Evolutionary conservation across 2,888 invertebrate species (phyloP), one percentile per base, ranked within the genome.

Genomic region (Aphodius granarius): DNA sequence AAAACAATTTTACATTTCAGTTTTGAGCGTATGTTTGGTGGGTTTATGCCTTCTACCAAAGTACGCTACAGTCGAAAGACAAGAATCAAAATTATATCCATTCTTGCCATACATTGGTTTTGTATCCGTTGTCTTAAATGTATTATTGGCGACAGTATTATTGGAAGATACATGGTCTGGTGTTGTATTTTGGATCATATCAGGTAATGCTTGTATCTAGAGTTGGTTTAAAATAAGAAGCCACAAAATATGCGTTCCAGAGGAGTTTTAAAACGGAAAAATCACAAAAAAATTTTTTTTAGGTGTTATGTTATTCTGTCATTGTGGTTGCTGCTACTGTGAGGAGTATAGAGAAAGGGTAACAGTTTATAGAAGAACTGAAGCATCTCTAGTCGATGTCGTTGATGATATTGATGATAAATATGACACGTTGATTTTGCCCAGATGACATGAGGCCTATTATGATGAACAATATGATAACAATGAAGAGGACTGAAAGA

Each of bases 131-230:
- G 82, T 89, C 23, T 84, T 87, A 71, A 86, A 87, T 88, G 81
- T 89, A 43, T 80, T 86, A 72, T 81, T 92, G 73, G 88, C 90
- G 2, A 89, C 90, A 3, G 91, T 90, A 17, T 85, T 91, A 66
- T 83, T 92, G 17, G 83, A 89, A 3, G 90, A 90, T 80, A 90
- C 91, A 64, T 92, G 92, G 90, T 90, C 91, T 62, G 91, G 91
- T 20, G 88, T 91, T 66, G 85, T 90, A 5, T 87, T 92, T 70
- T 92, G 92, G 87, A 88, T 90, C 76, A 86, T 89, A 76, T 91
- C 91, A 83, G 92, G 92, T 91, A 86, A 81, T n/a, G n/a, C n/a
- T n/a, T n/a, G n/a, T n/a, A n/a, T n/a, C n/a, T n/a, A n/a, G n/a
- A n/a, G n/a, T n/a, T n/a, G n/a, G n/a, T n/a, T n/a, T n/a, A n/a